These are phyloP conservation scores for Alloplasta piceator DNA, from an alignment of 2,888 invertebrate genomes.

Conservation along the genomic window DNA sequence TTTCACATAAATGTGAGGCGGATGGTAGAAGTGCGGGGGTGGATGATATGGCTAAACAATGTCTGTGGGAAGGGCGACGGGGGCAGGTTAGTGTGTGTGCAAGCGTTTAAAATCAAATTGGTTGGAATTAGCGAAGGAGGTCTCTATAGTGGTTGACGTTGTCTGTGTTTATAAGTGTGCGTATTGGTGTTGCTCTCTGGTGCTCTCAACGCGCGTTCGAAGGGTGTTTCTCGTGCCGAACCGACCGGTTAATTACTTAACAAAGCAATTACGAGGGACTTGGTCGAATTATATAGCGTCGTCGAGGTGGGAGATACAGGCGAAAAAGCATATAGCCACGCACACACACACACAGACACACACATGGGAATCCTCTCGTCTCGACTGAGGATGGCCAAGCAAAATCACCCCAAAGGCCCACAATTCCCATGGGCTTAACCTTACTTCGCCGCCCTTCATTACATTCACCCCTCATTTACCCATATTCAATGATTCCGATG, in stretches of 20 bases:
- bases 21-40: not conserved
- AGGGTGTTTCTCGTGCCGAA: conserved; percentile 67
- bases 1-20: conserved; percentile 9
- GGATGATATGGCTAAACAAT: conserved; percentile 20
- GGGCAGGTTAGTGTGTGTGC: conserved; percentile 29
- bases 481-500: not conserved
- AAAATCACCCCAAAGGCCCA: conserved; percentile 38
- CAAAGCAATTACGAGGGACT: conserved; percentile 75
- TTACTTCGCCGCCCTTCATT: conserved; percentile 9
- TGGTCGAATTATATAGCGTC: conserved; percentile 72
- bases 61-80: not conserved
- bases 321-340: too few species aligned
- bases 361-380: conserved; percentile 41
- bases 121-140: conserved; percentile 72
- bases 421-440: conserved; percentile 52
- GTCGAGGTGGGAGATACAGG: conserved; percentile 7
- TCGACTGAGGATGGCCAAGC: conserved; percentile 56
- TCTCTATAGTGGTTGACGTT: conserved; percentile 51
- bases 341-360: conserved; percentile 10
- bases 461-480: conserved; percentile 2
- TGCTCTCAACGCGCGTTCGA: not conserved
- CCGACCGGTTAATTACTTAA: conserved; percentile 76
- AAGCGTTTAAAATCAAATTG: conserved; percentile 76
- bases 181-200: not conserved
- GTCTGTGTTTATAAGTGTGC: conserved; percentile 42